Conservation (phyloP, 2,888 invertebrate species). For the Protodeltote pygarga region DNA sequence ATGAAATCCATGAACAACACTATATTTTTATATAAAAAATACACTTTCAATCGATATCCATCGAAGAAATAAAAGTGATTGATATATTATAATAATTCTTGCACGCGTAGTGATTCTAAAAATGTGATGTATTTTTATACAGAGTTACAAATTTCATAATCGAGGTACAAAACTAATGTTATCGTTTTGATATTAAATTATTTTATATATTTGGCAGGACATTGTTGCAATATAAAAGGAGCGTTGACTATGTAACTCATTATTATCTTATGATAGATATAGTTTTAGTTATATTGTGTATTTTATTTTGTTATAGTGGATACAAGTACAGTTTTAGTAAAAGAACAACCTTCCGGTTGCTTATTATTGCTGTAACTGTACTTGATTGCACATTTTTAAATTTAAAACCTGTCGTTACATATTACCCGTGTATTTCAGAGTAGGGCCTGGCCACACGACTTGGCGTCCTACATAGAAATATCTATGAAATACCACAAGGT, state of each 20-base stretch:
- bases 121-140: constrained; percentile 65
- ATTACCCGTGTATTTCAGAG: too few relatives aligned
- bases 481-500: too few relatives aligned
- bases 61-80: constrained; percentile 15
- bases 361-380: too few relatives aligned
- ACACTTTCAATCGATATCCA: constrained; percentile 20
- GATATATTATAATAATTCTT: constrained; percentile 30
- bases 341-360: too few relatives aligned
- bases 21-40: constrained; percentile 31
- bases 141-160: constrained; percentile 46
- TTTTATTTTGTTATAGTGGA: constrained; percentile 25
- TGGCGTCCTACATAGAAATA: too few relatives aligned
- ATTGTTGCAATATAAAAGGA: constrained; percentile 28
- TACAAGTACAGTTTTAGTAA: constrained; percentile 17
- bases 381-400: constrained; percentile 8
- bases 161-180: constrained; percentile 34
- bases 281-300: constrained; percentile 38
- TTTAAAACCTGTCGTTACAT: too few relatives aligned
- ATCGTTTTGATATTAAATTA: constrained; percentile 40
- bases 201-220: constrained; percentile 34
- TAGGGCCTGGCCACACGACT: too few relatives aligned
- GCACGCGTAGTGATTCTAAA: constrained; percentile 47
- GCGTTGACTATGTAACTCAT: constrained; percentile 39
- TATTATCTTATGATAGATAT: constrained; percentile 41
- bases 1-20: constrained; percentile 9